Evolutionary conservation across 2,888 invertebrate genomes (phyloP), one percentile per base, ranked within the genome.

Genomic region (Tachina fera): DNA sequence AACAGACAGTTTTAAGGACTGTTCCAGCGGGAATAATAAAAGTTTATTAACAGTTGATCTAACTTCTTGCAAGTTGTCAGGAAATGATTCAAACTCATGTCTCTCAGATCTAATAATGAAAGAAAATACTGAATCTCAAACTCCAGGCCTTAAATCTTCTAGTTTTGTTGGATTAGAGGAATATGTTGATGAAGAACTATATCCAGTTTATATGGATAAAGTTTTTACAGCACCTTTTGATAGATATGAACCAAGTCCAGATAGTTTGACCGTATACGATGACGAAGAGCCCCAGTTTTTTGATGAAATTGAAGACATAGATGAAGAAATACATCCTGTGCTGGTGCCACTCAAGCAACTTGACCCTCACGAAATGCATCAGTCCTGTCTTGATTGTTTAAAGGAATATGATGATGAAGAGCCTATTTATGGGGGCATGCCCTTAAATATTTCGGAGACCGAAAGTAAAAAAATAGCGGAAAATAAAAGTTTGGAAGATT

Each of bases 331-430:
- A 39, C 9, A 65, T 22, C 16, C 45, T 10, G 22, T 16, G 1
- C 13, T 41, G 58, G 43, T 45, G 5, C 14, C 45, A 6, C 8
- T 16, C 14, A 60, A n/a, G 9, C 16, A 31, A 9, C 9, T n/a
- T 9, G 41, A n/a, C 0, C 76, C 63, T 6, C 19, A n/a, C 16
- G 47, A 60, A 31, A 19, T 19, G 9, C 39, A 61, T 41, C 39
- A 39, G 2, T 39, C 49, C 13, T 11, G 49, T 53, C 14, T 16
- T 3, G 65, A 63, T 19, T 53, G 45, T n/a, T 31, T 67, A 51
- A 45, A 13, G 8, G 47, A 41, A 51, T 67, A 58, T 43, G 79
- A 70, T 9, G 47, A 63, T 41, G 74, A 75, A 56, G 76, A 76
- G 6, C 53, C 65, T 11, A 51, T 3, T 41, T 41, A 39, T 19